Evolutionary conservation across 2,113 vertebrate species (phyloP), one percentile per base, ranked within the genome.

Genomic region (Scomber scombrus): DNA sequence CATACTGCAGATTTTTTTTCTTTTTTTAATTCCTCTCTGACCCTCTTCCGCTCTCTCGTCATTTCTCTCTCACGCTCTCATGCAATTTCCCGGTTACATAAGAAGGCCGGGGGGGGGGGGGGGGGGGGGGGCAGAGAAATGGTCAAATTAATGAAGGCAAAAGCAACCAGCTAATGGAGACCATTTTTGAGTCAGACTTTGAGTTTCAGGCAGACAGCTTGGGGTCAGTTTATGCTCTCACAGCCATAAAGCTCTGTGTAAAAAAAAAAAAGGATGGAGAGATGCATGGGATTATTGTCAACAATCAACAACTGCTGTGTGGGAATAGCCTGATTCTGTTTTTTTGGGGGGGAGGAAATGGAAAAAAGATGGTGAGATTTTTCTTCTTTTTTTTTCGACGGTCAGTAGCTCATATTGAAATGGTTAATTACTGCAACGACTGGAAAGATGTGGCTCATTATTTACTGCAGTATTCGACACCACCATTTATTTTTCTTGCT

Each of bases 61-160:
- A 73, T 75, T 75, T 71, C 49, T 55, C 70, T 89, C 78, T 71
- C 62, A 12, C 21, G 70, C 55, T 57, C 69, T 60, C 71, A 45
- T 78, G 71, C 64, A 89, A 73, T 90, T 91, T 84, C 60, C 77
- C 50, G 0, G 60, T 89, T 92, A 75, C 81, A 65, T 88, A 88
- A 87, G 80, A 66, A 66, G 23, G 63, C 57, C 64, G 75, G 84
- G 68, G 80, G 63, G 61, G 68, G 75, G 84, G 68, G 80, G 65
- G 23, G 2, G 23, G 68, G 26, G 58, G 57, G 64, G 73, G 81
- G 71, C 61, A 51, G 69, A 78, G 66, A 77, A 71, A 88, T 78
- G 79, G 80, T 69, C n/a, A 85, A 88, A 89, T 85, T 85, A 88
- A 93, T 84, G 84, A 89, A 84, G 71, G 91, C 78, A 75, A 88